Conservation (phyloP, 2,888 invertebrate species). For the Catocala fraxini region DNA sequence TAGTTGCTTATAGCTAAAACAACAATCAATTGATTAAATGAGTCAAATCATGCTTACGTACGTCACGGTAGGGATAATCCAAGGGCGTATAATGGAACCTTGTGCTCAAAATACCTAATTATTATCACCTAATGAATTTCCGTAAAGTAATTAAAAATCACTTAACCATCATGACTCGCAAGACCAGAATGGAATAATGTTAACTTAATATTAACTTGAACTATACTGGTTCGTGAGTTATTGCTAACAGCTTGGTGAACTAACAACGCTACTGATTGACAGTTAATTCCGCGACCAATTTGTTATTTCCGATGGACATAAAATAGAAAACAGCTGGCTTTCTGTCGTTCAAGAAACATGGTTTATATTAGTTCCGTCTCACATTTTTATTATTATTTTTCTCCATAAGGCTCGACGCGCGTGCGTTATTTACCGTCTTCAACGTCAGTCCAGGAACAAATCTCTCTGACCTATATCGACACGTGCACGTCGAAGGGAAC, state of each 20-base stretch:
- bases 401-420: not conserved
- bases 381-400: slow-evolving; percentile 5
- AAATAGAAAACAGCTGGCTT: slow-evolving; percentile 21
- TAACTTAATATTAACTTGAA: slow-evolving; percentile 22
- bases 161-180: slow-evolving; percentile 23
- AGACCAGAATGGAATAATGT: slow-evolving; percentile 12
- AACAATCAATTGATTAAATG: not conserved
- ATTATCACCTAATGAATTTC: slow-evolving; percentile 30
- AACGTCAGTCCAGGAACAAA: slow-evolving; percentile 33
- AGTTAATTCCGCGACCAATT: slow-evolving; percentile 32
- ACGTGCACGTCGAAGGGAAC: slow-evolving; percentile 65
- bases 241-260: slow-evolving; percentile 9
- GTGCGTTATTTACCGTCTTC: slow-evolving; percentile 19
- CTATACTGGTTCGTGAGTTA: slow-evolving; percentile 16
- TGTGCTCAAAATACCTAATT: slow-evolving; percentile 29
- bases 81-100: slow-evolving; percentile 23
- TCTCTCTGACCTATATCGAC: slow-evolving; percentile 67
- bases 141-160: slow-evolving; percentile 40
- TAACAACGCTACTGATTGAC: slow-evolving; percentile 19
- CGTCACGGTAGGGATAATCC: slow-evolving; percentile 12
- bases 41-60: slow-evolving; percentile 1
- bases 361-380: slow-evolving; percentile 9
- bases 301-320: slow-evolving; percentile 19
- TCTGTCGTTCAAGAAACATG: slow-evolving; percentile 10
- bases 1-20: not conserved